Base-by-base conservation (phyloP, 2,113 vertebrate species). In the Cinclus cinclus region DNA sequence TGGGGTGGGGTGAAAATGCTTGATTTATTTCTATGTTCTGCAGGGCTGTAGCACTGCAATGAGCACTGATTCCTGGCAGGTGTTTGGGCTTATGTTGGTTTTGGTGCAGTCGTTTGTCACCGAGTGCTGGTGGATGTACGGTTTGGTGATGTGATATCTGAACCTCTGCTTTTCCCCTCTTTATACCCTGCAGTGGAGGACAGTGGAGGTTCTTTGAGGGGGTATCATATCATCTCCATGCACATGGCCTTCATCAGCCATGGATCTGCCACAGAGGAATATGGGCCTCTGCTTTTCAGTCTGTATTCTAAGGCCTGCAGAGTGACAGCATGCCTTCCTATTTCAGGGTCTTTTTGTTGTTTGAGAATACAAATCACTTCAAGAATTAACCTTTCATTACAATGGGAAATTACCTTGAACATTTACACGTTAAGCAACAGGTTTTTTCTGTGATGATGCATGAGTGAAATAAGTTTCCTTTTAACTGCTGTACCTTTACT, bases 351-450 rank as follows among this genome's bases (percentile, higher is more conserved):
- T 55, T 60, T 60, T 67, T 37, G 47, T 35, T 64, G 47, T 55
- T 63, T 64, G 41, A 89, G 82, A 78, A 60, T 60, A 52, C 65
- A 71, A 89, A 46, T 68, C 10, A 21, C 18, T 80, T 87, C 17
- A 83, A 90, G 63, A 91, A 42, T 16, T 93, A 58, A 83, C 85
- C 80, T 97, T 96, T 89, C 64, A n/a, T 89, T 96, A 76, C 79
- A 65, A 59, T 68, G 28, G 8, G 27, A 91, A 94, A 91, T 82
- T 65, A 56, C 78, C 64, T 82, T 91, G 91, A 94, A 86, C 17
- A 17, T 85, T 94, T 96, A 85, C 68, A 91, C 0, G 2, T 87
- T 62, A 83, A 77, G 24, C 53, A 77, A 24, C 16, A 76, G 50
- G 24, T 28, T 53, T 76, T 96, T 96, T 93, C 87, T 92, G 90